Conservation (phyloP, 2,113 vertebrate genomes). For the Gallinago undulata region DNA sequence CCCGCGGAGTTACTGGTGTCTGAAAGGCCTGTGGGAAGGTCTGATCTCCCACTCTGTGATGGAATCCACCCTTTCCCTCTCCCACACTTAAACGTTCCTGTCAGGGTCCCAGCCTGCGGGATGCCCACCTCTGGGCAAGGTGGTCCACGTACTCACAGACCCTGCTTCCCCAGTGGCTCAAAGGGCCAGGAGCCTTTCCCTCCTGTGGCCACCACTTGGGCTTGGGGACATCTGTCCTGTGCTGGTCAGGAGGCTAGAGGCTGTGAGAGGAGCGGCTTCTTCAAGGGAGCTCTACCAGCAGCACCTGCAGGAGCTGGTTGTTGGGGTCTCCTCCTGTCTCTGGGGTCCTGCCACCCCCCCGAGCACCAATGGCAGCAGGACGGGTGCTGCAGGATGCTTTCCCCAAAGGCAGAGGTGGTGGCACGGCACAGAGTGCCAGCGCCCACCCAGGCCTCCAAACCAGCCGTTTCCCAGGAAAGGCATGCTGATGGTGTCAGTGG, state of each 20-base stretch:
- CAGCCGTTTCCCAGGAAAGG: neutral
- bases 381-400: neutral
- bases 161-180: rapidly evolving
- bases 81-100: rapidly evolving
- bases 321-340: neutral
- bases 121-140: neutral
- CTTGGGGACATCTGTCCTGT: too few species aligned
- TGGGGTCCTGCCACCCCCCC: constrained; percentile 76
- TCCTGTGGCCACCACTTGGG: neutral
- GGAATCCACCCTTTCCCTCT: neutral
- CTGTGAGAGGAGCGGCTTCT: neutral
- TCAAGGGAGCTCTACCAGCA: neutral
- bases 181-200: too few species aligned
- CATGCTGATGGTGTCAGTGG: neutral
- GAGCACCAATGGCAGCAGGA: constrained; percentile 70
- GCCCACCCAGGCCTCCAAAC: neutral
- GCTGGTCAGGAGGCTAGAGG: too few species aligned
- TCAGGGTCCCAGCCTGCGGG: rapidly evolving
- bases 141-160: neutral
- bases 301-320: too few species aligned
- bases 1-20: neutral
- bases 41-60: neutral
- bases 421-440: too few species aligned
- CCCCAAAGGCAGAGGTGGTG: neutral
- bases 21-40: neutral